phyloP scores from a whole-genome alignment of 2,797 vertebrate species.

The Coilia nasus region DNA sequence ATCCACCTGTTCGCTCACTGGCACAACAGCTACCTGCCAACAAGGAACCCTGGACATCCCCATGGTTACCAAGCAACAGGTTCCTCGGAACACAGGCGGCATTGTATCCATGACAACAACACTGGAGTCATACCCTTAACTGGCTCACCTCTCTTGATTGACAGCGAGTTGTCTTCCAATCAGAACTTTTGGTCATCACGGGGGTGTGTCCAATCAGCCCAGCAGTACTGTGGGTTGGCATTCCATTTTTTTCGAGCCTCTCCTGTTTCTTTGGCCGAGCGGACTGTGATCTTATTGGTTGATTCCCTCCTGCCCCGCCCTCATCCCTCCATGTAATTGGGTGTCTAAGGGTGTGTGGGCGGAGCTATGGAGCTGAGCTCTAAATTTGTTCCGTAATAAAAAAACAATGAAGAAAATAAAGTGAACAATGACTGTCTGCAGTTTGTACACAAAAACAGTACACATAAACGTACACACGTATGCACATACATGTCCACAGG shows the following conservation, averaged over 20 bases:
- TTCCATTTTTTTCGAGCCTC: slow-evolving; percentile 80
- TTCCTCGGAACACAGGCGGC: background rate
- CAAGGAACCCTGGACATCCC: background rate
- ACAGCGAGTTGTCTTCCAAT: slow-evolving; percentile 7
- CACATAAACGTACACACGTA: background rate
- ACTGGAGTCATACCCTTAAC: background rate
- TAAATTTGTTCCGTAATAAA: slow-evolving; percentile 85
- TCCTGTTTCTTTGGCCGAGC: slow-evolving; percentile 84
- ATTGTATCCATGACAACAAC: background rate
- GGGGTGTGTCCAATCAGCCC: slow-evolving; percentile 60
- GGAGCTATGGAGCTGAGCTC: slow-evolving; percentile 83
- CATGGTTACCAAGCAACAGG: background rate
- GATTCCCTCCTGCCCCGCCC: slow-evolving; percentile 70
- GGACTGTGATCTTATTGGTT: slow-evolving; percentile 81
- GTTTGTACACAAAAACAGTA: slow-evolving; percentile 30
- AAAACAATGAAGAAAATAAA: slow-evolving; percentile 49
- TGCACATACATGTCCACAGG: background rate
- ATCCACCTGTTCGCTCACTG: background rate
- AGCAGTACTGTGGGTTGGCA: slow-evolving; percentile 73
- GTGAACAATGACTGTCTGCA: slow-evolving; percentile 63
- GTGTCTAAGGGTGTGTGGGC: slow-evolving; percentile 73
- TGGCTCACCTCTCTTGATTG: background rate
- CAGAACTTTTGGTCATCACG: background rate
- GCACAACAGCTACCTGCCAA: background rate
- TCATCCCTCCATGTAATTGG: slow-evolving; percentile 76